These are phyloP conservation scores for Chauna torquata DNA, from an alignment of 2,113 vertebrate species.

Conservation along the genomic window DNA sequence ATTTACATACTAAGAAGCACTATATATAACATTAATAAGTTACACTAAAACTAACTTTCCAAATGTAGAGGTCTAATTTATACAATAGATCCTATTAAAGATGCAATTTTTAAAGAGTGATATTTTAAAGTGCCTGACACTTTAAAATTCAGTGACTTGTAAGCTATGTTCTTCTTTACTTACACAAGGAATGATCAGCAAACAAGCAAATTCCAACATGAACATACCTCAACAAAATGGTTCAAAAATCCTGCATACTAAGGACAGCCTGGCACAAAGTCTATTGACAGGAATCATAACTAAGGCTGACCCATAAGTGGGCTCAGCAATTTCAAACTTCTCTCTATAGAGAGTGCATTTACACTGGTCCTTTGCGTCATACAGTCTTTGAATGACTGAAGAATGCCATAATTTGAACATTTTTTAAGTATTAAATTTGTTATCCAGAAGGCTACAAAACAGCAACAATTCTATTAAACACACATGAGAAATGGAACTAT, in stretches of 20 bases:
- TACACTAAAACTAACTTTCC: not conserved
- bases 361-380: not conserved
- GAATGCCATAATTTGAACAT: not conserved
- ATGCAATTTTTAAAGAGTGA: not conserved
- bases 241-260: not conserved
- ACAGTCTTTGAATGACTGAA: not conserved
- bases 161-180: not conserved
- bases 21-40: not conserved
- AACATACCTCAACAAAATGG: not conserved
- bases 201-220: not conserved
- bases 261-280: not conserved
- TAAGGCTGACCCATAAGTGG: not conserved
- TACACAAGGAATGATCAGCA: not conserved
- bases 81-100: not conserved
- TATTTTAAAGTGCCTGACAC: not conserved
- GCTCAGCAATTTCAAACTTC: not conserved
- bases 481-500: not conserved
- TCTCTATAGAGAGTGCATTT: not conserved
- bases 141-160: not conserved
- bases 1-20: too few relatives aligned
- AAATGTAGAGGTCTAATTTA: not conserved
- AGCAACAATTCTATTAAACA: not conserved
- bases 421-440: not conserved
- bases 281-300: not conserved
- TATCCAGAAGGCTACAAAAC: not conserved